These are phyloP conservation scores for Hypercompe scribonia DNA, from an alignment of 2,888 invertebrate species.

Conservation along the genomic window DNA sequence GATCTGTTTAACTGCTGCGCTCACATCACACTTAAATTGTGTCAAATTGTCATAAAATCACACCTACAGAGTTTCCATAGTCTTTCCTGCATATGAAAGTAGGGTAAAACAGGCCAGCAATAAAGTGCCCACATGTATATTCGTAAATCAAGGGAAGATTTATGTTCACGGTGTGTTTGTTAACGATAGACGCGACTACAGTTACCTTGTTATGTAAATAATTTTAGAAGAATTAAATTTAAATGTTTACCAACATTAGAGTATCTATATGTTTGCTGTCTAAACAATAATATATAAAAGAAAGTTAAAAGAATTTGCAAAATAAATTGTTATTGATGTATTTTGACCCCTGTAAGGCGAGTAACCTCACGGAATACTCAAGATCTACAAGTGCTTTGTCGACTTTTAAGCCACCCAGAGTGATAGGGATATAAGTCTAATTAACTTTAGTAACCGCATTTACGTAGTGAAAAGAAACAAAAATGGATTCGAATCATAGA, in stretches of 20 bases:
- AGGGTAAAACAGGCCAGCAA: constrained; percentile 66
- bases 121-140: constrained; percentile 64
- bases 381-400: too few species aligned
- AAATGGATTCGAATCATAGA: too few species aligned
- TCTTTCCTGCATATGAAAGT: constrained; percentile 54
- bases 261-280: too few species aligned
- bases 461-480: too few species aligned
- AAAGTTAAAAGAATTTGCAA: too few species aligned
- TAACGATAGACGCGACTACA: constrained; percentile 44
- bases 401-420: too few species aligned
- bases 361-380: too few species aligned
- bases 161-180: constrained; percentile 57
- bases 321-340: background rate
- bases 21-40: constrained; percentile 11
- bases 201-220: constrained; percentile 52
- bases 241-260: constrained; percentile 14
- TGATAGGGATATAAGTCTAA: too few species aligned
- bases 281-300: too few species aligned
- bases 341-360: too few species aligned
- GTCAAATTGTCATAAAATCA: constrained; percentile 25
- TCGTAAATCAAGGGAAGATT: constrained; percentile 77
- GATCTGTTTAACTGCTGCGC: background rate
- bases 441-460: too few species aligned
- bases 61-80: constrained; percentile 49
- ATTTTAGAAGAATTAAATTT: constrained; percentile 41